phyloP scores from a whole-genome alignment of 2,113 vertebrate species.

The Sitta europaea region DNA sequence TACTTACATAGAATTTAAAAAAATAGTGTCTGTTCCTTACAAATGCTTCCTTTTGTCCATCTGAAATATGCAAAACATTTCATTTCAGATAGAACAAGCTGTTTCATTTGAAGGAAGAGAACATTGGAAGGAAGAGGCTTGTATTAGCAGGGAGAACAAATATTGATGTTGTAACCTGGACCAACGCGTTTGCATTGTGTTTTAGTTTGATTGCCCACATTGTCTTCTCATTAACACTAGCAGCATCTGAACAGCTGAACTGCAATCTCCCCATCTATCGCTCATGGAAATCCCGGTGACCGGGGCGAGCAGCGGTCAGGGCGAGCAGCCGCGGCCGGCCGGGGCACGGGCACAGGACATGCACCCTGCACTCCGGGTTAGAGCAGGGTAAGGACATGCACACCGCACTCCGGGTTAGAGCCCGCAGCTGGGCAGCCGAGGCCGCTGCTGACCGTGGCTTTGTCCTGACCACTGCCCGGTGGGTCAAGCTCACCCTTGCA shows the following conservation, averaged over 20 bases:
- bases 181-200: background rate
- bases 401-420: background rate
- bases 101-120: background rate
- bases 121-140: background rate
- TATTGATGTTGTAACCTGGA: constrained; percentile 14
- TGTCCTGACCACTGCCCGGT: background rate
- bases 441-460: accelerated
- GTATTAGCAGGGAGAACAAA: background rate
- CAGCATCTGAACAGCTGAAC: background rate
- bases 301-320: background rate
- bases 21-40: background rate
- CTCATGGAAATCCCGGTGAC: background rate
- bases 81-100: background rate
- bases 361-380: background rate
- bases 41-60: background rate
- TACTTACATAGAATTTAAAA: background rate
- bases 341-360: background rate
- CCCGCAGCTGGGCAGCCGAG: background rate
- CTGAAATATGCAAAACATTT: background rate
- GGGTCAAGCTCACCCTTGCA: background rate
- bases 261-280: background rate
- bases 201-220: constrained; percentile 14
- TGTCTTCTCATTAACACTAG: constrained; percentile 10
- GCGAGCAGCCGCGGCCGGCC: background rate
- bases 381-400: background rate